Conservation (phyloP, 2,113 vertebrate species). For the Cygnus buccinator region DNA sequence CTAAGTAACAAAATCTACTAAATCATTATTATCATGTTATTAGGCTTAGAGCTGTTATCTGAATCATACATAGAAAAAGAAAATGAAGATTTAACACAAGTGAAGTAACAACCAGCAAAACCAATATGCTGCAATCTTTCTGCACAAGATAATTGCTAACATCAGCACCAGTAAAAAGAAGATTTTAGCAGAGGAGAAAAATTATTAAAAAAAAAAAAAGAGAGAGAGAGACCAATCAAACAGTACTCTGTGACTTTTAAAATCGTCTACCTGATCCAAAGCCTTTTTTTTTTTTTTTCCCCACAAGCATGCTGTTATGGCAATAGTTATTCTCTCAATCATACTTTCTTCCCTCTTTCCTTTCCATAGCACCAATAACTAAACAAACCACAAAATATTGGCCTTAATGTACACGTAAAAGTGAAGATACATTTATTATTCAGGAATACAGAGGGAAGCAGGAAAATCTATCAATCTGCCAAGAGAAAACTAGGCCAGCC, state of each 20-base stretch:
- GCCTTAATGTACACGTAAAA: conserved; percentile 3
- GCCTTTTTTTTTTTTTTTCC: not conserved
- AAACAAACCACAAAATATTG: conserved; percentile 8
- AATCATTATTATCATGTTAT: not conserved
- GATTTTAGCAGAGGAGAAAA: not conserved
- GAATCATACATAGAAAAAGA: not conserved
- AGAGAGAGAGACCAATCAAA: not conserved
- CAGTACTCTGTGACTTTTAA: not conserved
- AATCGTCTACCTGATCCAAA: not conserved
- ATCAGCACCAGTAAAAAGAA: not conserved
- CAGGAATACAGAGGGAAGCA: not conserved
- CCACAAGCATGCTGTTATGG: not conserved
- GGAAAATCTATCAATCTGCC: conserved; percentile 25
- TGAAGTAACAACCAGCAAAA: not conserved
- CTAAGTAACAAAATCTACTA: not conserved
- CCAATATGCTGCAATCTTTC: not conserved
- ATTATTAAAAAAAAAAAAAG: not conserved
- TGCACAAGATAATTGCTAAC: not conserved
- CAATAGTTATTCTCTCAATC: not conserved
- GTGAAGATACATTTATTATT: conserved; percentile 26
- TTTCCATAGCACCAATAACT: conserved; percentile 2
- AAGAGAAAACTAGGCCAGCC: not conserved
- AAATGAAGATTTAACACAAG: not conserved
- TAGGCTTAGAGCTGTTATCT: not conserved
- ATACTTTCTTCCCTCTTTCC: not conserved